Evolutionary conservation across 2,113 vertebrate genomes (phyloP).

Genomic region (Corythoichthys intestinalis): DNA sequence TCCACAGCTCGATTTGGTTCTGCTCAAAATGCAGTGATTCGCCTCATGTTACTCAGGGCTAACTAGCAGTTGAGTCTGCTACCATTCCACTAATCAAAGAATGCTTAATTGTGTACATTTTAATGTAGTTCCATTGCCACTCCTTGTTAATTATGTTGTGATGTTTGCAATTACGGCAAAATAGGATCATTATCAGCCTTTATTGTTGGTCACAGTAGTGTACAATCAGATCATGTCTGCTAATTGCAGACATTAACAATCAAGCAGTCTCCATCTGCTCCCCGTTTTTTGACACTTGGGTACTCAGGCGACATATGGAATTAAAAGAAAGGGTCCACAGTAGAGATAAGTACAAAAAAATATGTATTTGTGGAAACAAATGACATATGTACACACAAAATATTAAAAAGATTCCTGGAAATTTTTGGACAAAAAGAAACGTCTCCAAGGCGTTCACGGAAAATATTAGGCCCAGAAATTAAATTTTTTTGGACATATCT

Average conservation of each 20-base stretch:
- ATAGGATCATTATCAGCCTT: too few species aligned
- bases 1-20: too few species aligned
- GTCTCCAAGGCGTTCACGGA: too few species aligned
- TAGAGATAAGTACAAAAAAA: neutral
- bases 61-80: too few species aligned
- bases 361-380: neutral
- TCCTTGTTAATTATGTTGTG: neutral
- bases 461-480: too few species aligned
- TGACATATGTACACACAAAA: neutral
- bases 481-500: neutral
- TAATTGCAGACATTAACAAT: neutral
- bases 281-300: neutral
- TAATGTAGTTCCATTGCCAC: too few species aligned
- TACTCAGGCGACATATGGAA: neutral
- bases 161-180: neutral
- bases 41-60: too few species aligned
- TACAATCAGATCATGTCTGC: neutral
- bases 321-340: neutral
- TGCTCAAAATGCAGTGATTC: too few species aligned
- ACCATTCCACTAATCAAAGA: too few species aligned
- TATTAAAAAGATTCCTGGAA: too few species aligned
- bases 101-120: too few species aligned
- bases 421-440: too few species aligned
- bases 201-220: conserved; percentile 6
- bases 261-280: neutral